Percentiles rank a stretch among this genome's conserved stretches.
These are phyloP conservation scores for Chromis chromis DNA, from an alignment of 2,797 vertebrate species.

Conservation along the genomic window DNA sequence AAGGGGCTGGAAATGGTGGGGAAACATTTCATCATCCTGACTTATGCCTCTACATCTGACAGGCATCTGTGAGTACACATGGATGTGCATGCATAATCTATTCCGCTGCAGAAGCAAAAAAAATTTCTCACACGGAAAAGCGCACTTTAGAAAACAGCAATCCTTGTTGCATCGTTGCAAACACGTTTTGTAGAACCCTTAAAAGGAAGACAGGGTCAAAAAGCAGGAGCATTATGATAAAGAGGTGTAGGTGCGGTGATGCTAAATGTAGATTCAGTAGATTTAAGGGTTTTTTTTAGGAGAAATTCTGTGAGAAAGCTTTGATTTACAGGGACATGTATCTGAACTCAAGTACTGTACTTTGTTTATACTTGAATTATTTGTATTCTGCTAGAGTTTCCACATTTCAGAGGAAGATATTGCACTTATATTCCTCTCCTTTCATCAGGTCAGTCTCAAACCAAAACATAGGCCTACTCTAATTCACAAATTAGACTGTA, in stretches of 20 bases:
- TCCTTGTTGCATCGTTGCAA: constrained; percentile 34
- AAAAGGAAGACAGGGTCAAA: constrained; percentile 6
- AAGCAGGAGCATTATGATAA: neutral
- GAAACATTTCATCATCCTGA: constrained; percentile 73
- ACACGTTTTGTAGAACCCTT: constrained; percentile 2
- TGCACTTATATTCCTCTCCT: too few species aligned
- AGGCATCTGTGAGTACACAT: constrained; percentile 78
- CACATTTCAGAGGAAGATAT: too few species aligned
- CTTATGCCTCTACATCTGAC: constrained; percentile 71
- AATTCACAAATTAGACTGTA: too few species aligned
- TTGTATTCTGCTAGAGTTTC: too few species aligned
- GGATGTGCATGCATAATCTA: constrained; percentile 77
- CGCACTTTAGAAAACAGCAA: constrained; percentile 44
- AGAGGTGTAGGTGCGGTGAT: too few species aligned
- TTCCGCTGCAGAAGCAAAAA: constrained; percentile 60
- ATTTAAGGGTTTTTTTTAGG: too few species aligned
- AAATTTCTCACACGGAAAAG: constrained; percentile 41
- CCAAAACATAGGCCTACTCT: too few species aligned
- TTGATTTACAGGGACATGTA: too few species aligned
- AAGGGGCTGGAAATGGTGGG: constrained; percentile 53
- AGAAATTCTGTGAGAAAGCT: neutral
- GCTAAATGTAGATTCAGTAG: too few species aligned
- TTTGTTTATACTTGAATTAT: neutral
- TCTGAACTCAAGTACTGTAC: neutral
- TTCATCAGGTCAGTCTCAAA: too few species aligned